Evolutionary conservation across 2,888 invertebrate genomes (phyloP).

Genomic region (Callosobruchus maculatus): DNA sequence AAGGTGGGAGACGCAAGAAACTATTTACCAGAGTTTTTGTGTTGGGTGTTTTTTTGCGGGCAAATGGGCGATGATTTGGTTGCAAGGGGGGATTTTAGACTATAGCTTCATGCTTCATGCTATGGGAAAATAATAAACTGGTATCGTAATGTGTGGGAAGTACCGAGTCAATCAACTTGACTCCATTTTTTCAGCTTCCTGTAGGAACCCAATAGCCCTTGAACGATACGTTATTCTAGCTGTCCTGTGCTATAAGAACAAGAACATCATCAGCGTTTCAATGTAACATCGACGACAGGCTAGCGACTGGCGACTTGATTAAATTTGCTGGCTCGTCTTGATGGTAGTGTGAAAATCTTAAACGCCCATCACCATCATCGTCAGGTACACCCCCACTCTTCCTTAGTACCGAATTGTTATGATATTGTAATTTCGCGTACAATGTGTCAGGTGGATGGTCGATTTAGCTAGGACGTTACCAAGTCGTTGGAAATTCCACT

Average conservation of each 20-base stretch:
- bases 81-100: no score
- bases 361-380: slow-evolving; percentile 24
- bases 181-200: no score
- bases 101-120: no score
- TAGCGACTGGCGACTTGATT: slow-evolving; percentile 26
- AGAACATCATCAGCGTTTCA: background rate
- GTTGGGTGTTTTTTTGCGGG: no score
- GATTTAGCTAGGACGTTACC: background rate
- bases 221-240: background rate
- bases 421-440: background rate
- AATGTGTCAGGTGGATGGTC: background rate
- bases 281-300: background rate
- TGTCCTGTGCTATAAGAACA: background rate
- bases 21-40: no score
- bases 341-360: slow-evolving; percentile 21
- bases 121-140: no score
- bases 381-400: slow-evolving; percentile 16
- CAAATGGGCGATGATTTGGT: no score
- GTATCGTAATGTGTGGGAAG: no score
- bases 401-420: background rate
- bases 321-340: slow-evolving; percentile 21
- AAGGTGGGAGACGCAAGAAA: no score
- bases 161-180: no score
- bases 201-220: no score
- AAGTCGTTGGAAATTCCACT: background rate